Base-by-base conservation (phyloP, 2,888 invertebrate genomes). In the Xylota segnis region DNA sequence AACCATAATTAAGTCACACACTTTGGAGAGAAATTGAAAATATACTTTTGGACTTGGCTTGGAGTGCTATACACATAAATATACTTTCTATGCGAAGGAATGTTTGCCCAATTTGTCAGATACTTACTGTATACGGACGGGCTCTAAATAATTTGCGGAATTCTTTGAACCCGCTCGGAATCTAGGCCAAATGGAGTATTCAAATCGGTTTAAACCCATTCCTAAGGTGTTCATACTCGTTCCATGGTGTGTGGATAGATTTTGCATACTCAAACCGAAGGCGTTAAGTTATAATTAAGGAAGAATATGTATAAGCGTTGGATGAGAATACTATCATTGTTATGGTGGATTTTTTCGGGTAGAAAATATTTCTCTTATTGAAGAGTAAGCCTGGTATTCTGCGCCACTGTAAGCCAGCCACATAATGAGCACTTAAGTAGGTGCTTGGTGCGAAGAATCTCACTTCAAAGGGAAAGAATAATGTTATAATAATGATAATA, bases 21-120 rank as follows among this genome's bases (percentile, higher is more conserved):
- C 58, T 66, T 66, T 56, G 47, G 47, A 58, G 76, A 68, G 76
- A 77, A 68, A 77, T n/a, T 47, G 47, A 59, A 14, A 23, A 66
- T 23, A 66, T 40, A 14, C 52, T 50, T 32, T 29, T 32, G 32
- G 32, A 16, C 16, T n/a, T n/a, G n/a, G 23, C 1, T 1, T 23
- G 56, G 9, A 16, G 23, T 14, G 14, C 32, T 75, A 65, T 56
- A 58, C 37, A 34, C 45, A 40, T 47, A 45, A 68, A 61, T 52
- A 79, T 37, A 74, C 84, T 84, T 84, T 79, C 84, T 83, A 74
- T 65, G 40, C 14, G 23, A 29, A 59, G 50, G 23, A 61, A 71
- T 77, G 43, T 23, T 45, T 72, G 61, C 23, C 70, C 40, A 43
- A 77, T 71, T 77, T 75, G 50, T 66, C 56, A 9, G 27, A 9